These are phyloP conservation scores for Corvus cornix DNA, from an alignment of 2,113 vertebrate species.

Conservation along the genomic window DNA sequence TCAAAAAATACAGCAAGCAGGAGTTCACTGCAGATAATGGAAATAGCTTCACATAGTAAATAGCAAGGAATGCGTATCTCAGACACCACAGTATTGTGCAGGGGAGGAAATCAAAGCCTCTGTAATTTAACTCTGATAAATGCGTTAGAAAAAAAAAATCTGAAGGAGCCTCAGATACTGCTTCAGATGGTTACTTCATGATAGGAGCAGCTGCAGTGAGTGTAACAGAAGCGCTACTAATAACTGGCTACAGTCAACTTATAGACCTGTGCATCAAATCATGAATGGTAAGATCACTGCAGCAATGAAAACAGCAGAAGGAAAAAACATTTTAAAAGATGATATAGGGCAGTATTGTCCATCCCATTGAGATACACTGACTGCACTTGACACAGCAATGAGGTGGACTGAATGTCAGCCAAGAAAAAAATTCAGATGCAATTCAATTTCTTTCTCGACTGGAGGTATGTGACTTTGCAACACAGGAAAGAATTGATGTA, in stretches of 20 bases:
- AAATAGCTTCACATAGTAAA: not conserved
- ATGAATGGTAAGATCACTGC: conserved; percentile 12
- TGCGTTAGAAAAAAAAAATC: not conserved
- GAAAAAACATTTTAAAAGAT: not conserved
- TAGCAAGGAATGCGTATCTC: not conserved
- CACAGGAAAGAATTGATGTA: not conserved
- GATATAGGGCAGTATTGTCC: not conserved
- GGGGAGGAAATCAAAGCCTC: not conserved
- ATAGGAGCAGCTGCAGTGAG: not conserved
- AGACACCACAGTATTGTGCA: not conserved
- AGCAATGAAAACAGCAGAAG: not conserved
- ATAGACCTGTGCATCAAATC: not conserved
- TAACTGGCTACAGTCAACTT: not conserved
- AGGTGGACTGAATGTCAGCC: conserved; percentile 49
- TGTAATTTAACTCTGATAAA: not conserved
- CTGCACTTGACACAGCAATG: conserved; percentile 25
- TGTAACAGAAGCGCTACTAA: not conserved
- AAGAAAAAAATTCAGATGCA: not conserved
- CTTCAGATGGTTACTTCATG: not conserved
- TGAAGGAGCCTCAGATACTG: not conserved
- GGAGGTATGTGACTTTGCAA: conserved; percentile 45
- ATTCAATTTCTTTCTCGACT: conserved; percentile 16
- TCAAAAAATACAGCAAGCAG: not conserved
- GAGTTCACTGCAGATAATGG: not conserved
- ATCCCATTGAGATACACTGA: not conserved